Evolutionary conservation across 1,140 invertebrate species (phyloP).

Genomic region (Zelostemma sp.): DNA sequence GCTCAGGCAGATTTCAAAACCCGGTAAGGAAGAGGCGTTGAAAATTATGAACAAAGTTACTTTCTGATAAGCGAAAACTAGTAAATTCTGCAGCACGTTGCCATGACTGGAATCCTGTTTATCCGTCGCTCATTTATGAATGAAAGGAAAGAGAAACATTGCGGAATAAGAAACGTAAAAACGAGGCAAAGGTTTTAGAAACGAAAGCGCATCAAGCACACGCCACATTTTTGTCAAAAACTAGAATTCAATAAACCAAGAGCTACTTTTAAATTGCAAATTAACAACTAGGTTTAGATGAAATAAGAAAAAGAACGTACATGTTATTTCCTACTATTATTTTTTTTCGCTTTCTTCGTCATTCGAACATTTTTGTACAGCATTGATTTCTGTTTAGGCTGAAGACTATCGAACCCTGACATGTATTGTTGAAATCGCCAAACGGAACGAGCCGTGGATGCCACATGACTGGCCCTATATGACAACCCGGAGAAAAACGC

Average conservation of each 20-base stretch:
- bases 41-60: too few relatives aligned
- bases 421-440: conserved; percentile 8
- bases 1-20: too few relatives aligned
- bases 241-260: neutral
- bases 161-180: conserved; percentile 1
- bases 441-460: conserved; percentile 25
- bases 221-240: conserved; percentile 1
- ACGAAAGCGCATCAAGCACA: too few relatives aligned
- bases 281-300: neutral
- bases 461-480: conserved; percentile 53
- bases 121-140: too few relatives aligned
- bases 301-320: neutral
- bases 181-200: neutral
- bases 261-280: neutral
- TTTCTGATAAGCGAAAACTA: too few relatives aligned
- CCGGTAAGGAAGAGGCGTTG: too few relatives aligned
- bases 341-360: neutral
- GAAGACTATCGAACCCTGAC: neutral
- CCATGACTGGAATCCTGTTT: too few relatives aligned
- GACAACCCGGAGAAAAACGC: too few relatives aligned
- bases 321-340: conserved; percentile 2
- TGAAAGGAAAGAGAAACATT: too few relatives aligned
- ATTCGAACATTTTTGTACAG: conserved; percentile 1
- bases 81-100: too few relatives aligned
- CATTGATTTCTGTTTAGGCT: conserved; percentile 20